phyloP scores from a whole-genome alignment of 2,797 vertebrate genomes.

The Arnoldichthys spilopterus region DNA sequence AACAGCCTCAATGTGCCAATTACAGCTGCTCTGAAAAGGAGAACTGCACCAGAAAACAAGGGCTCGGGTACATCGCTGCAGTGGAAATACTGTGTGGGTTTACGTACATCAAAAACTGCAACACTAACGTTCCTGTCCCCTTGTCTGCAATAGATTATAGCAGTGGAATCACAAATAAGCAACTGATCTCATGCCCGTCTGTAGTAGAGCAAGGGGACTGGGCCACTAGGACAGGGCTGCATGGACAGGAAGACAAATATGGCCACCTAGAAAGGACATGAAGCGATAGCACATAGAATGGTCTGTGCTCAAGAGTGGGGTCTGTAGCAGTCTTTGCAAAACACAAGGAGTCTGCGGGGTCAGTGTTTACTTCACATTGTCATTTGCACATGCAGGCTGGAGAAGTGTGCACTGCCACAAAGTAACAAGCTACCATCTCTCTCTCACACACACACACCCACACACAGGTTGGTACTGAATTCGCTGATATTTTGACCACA shows the following conservation, averaged over 20 bases:
- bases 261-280: neutral
- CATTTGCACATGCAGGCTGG: neutral
- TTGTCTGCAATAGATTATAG: neutral
- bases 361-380: neutral
- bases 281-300: neutral
- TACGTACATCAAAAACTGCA: too few species aligned
- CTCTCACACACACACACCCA: too few species aligned
- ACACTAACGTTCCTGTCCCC: neutral
- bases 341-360: neutral
- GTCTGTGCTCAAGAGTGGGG: neutral
- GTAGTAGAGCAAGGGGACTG: slow-evolving; percentile 4
- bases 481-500: too few species aligned
- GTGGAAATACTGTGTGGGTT: neutral
- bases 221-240: slow-evolving; percentile 13
- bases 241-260: slow-evolving; percentile 14
- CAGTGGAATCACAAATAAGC: neutral
- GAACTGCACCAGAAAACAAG: neutral
- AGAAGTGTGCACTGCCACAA: neutral
- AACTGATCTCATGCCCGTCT: neutral
- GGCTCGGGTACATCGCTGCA: too few species aligned
- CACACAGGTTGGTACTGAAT: too few species aligned
- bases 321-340: neutral
- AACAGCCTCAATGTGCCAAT: neutral
- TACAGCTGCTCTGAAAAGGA: neutral
- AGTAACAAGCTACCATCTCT: neutral